phyloP scores from a whole-genome alignment of 23 tunicate genomes.

The Styela clava region DNA sequence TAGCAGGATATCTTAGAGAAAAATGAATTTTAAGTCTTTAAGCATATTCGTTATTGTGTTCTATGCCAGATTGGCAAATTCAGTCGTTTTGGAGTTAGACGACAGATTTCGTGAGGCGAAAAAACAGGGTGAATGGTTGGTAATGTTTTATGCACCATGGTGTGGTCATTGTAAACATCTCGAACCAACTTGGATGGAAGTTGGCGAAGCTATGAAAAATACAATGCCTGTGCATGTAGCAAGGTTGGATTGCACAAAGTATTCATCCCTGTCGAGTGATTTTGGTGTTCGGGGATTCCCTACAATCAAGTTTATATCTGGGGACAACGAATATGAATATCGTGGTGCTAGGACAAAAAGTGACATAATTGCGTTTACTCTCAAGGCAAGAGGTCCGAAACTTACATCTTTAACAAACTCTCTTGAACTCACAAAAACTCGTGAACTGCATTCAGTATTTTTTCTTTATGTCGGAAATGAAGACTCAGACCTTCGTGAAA shows the following conservation, averaged over 20 bases:
- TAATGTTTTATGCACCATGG: constrained; percentile 98
- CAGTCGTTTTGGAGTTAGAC: constrained; percentile 16
- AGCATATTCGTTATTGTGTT: not conserved
- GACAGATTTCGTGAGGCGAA: constrained; percentile 51
- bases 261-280: constrained; percentile 42
- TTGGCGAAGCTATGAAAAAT: constrained; percentile 42
- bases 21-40: no score
- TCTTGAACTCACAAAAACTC: constrained; percentile 1
- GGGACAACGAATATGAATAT: constrained; percentile 53
- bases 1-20: no score
- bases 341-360: constrained; percentile 59
- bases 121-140: constrained; percentile 61
- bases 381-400: constrained; percentile 45
- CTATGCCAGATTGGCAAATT: not conserved
- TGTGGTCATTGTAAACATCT: constrained; percentile 91
- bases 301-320: constrained; percentile 64
- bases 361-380: constrained; percentile 51
- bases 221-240: constrained; percentile 58
- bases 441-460: constrained; percentile 33
- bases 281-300: constrained; percentile 77
- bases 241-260: constrained; percentile 73
- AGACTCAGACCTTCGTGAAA: constrained; percentile 14
- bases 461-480: constrained; percentile 67
- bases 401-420: constrained; percentile 2
- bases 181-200: constrained; percentile 86